These are phyloP conservation scores for Malurus cyaneus DNA, from an alignment of 2,113 vertebrate genomes.

Conservation along the genomic window DNA sequence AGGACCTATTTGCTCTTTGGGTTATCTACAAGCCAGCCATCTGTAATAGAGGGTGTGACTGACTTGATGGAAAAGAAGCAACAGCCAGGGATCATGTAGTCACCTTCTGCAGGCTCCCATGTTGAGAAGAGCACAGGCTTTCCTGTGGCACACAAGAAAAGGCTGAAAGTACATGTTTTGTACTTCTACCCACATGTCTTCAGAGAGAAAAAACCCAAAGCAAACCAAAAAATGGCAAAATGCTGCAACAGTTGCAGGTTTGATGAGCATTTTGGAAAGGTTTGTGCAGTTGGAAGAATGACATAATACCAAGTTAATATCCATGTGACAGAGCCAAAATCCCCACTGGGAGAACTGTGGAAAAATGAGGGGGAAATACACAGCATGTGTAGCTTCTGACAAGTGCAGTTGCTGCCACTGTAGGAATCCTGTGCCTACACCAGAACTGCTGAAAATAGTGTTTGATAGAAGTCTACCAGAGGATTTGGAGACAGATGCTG, in stretches of 20 bases:
- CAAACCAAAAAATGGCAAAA: neutral
- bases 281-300: neutral
- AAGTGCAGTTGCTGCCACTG: neutral
- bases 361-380: neutral
- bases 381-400: neutral
- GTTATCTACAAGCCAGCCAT: neutral
- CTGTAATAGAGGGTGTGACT: conserved; percentile 3
- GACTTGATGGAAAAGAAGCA: neutral
- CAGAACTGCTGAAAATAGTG: neutral
- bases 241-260: neutral
- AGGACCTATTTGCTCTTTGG: neutral
- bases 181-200: neutral
- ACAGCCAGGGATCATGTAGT: neutral
- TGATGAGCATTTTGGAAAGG: neutral
- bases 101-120: neutral
- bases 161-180: neutral
- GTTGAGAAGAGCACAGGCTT: neutral
- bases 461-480: neutral
- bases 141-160: neutral
- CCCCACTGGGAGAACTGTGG: neutral
- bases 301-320: neutral
- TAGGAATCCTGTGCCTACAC: neutral
- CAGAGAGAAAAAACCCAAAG: neutral
- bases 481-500: neutral
- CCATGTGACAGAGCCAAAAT: neutral